Conservation (phyloP, 2,888 invertebrate species). For the Unio pictorum region DNA sequence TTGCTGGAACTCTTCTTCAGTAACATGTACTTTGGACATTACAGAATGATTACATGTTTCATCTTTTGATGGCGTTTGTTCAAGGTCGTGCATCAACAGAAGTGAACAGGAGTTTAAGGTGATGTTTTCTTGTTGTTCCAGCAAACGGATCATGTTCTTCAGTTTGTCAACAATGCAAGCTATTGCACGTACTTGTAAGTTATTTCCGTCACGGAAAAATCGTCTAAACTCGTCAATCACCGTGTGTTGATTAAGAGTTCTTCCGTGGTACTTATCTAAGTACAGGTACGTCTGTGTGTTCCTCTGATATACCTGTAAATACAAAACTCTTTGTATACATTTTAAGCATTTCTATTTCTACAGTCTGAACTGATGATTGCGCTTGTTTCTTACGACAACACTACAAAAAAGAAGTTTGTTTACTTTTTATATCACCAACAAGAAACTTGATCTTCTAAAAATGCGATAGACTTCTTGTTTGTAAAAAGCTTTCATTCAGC, state of each 20-base stretch:
- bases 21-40: no score
- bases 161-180: constrained; percentile 69
- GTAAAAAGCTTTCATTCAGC: no score
- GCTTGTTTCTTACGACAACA: no score
- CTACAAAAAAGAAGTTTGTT: no score
- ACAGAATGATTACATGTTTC: no score
- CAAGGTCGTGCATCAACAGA: constrained; percentile 74
- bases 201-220: constrained; percentile 73
- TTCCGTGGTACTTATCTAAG: constrained; percentile 74
- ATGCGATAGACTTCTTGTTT: no score
- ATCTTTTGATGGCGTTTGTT: not conserved
- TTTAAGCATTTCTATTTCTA: no score
- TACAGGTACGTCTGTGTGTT: constrained; percentile 72
- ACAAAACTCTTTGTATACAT: not conserved
- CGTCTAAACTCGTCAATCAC: constrained; percentile 72
- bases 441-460: no score
- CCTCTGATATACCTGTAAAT: constrained; percentile 73
- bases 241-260: constrained; percentile 72
- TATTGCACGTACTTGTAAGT: constrained; percentile 67
- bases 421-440: no score
- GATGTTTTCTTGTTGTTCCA: constrained; percentile 70
- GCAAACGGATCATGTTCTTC: constrained; percentile 63
- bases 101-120: constrained; percentile 75
- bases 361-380: no score
- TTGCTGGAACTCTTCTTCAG: no score